A percentile compares a stretch with the other conserved stretches of the same genome.
Conservation (phyloP, 2,888 invertebrate genomes). For the Esperia sulphurella region DNA sequence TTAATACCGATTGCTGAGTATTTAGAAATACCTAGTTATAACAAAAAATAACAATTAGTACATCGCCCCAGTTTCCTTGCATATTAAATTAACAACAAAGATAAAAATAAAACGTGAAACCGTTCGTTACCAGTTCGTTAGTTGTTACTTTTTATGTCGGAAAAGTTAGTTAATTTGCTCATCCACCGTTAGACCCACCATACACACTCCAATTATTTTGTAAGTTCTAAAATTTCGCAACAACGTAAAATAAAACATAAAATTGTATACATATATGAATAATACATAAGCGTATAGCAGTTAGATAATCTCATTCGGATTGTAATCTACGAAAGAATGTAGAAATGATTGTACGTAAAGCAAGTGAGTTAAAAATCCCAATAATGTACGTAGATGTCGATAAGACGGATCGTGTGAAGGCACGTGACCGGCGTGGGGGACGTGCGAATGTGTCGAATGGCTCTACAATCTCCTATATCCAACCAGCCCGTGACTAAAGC, state of each 20-base stretch:
- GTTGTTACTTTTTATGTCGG: slow-evolving; percentile 16
- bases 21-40: neutral
- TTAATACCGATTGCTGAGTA: too few relatives aligned
- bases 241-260: slow-evolving; percentile 14
- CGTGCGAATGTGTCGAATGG: slow-evolving; percentile 16
- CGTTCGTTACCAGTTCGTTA: slow-evolving; percentile 13
- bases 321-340: slow-evolving; percentile 5
- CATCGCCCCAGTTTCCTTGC: slow-evolving; percentile 28
- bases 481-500: neutral
- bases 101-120: slow-evolving; percentile 7
- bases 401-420: slow-evolving; percentile 14
- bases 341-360: slow-evolving; percentile 3
- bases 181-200: slow-evolving; percentile 31
- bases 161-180: slow-evolving; percentile 26
- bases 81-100: neutral
- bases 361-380: slow-evolving; percentile 12
- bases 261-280: slow-evolving; percentile 19
- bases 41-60: slow-evolving; percentile 19
- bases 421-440: slow-evolving; percentile 18
- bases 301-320: slow-evolving; percentile 13
- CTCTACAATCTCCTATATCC: neutral
- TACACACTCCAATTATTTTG: slow-evolving; percentile 19
- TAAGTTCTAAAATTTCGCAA: slow-evolving; percentile 27
- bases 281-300: slow-evolving; percentile 31
- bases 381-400: slow-evolving; percentile 7